Conservation (phyloP, 30 jellyfish, hydroid and myxozoan genomes). For the Pseudorhiza aurosa region DNA sequence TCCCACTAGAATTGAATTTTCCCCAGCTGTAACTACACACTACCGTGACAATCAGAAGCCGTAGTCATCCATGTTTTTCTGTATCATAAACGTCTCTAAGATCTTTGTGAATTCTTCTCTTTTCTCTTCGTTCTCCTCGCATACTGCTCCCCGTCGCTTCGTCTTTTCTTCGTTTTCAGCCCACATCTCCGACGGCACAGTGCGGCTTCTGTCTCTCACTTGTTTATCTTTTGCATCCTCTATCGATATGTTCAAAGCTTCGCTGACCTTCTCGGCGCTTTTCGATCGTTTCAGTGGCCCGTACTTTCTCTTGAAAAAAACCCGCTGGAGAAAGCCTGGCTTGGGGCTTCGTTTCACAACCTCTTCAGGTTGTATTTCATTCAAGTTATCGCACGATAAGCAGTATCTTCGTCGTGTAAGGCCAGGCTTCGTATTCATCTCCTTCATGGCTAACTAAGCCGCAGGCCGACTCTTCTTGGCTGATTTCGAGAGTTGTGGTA, state of each 20-base stretch:
- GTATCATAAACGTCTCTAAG: constrained; percentile 26
- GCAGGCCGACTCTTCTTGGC: too few species aligned
- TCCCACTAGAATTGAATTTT: too few species aligned
- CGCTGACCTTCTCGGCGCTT: constrained; percentile 23
- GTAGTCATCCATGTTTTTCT: constrained; percentile 60
- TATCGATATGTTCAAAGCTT: constrained; percentile 44
- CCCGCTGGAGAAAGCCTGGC: constrained; percentile 38
- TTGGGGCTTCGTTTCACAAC: not conserved
- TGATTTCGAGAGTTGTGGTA: too few species aligned
- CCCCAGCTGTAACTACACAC: too few species aligned
- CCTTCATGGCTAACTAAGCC: too few species aligned
- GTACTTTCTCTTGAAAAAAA: constrained; percentile 15
- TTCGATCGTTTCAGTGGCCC: constrained; percentile 31
- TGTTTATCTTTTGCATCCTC: constrained; percentile 25
- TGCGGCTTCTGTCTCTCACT: constrained; percentile 26
- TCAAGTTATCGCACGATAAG: constrained; percentile 3
- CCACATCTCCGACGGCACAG: constrained; percentile 42
- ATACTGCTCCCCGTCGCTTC: constrained; percentile 53
- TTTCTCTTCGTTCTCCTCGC: constrained; percentile 37
- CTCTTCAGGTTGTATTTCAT: not conserved
- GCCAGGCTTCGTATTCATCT: not conserved
- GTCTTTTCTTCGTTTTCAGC: constrained; percentile 7
- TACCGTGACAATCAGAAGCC: not conserved
- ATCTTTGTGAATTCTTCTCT: constrained; percentile 44
- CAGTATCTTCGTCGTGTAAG: not conserved